These are phyloP conservation scores for Lineus longissimus DNA, from an alignment of 1,140 invertebrate species.

Conservation along the genomic window DNA sequence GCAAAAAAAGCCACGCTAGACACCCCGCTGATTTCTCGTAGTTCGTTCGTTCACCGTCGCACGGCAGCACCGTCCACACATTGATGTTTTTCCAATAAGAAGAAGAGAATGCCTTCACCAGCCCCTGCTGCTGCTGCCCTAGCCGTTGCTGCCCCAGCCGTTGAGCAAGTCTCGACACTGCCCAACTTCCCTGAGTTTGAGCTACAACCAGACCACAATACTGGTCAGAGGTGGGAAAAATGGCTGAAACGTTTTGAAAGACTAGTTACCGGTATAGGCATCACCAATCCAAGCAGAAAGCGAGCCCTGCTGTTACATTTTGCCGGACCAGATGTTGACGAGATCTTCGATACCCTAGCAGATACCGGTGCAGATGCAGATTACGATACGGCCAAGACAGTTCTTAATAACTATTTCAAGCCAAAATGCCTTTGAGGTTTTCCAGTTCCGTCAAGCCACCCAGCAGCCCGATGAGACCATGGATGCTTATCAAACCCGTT, in stretches of 20 bases:
- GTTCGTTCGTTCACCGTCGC: too few species aligned
- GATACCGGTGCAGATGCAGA: background rate
- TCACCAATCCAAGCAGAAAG: conserved; percentile 9
- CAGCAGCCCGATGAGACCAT: background rate
- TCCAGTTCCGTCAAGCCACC: background rate
- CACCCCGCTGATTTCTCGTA: too few species aligned
- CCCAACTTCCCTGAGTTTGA: conserved; percentile 7
- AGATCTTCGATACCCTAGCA: conserved; percentile 18
- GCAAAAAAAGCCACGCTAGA: too few species aligned
- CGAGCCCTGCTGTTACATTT: conserved; percentile 20
- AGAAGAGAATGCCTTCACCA: too few species aligned
- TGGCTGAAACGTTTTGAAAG: conserved; percentile 16
- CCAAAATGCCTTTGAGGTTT: background rate
- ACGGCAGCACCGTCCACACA: too few species aligned
- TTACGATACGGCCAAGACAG: conserved; percentile 2
- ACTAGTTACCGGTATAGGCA: conserved; percentile 13
- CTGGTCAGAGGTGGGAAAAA: conserved; percentile 13
- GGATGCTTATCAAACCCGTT: conserved; percentile 5
- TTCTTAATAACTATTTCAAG: background rate
- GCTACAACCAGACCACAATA: conserved; percentile 6
- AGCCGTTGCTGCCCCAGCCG: too few species aligned
- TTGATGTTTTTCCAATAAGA: too few species aligned
- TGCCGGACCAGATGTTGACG: conserved; percentile 11
- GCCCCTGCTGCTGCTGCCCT: too few species aligned
- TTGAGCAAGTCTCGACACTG: background rate